A percentile compares a stretch with the other conserved stretches of the same genome.
phyloP scores from a whole-genome alignment of 2,797 vertebrate genomes.

The Hylomyscus alleni region DNA sequence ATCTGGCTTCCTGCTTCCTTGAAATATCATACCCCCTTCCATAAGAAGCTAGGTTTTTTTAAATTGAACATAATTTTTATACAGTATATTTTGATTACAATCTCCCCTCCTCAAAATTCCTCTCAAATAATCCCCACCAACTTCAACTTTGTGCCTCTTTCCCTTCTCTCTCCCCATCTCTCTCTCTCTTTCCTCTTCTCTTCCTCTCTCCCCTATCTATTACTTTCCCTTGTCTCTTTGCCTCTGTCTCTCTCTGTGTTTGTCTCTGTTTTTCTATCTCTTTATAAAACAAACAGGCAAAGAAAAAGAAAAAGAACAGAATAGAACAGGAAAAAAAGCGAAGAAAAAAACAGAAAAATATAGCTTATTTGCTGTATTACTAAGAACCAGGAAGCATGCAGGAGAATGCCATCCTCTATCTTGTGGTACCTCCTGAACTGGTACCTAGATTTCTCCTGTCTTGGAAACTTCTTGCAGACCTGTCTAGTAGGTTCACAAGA shows the following conservation, averaged over 20 bases:
- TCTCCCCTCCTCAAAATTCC: not conserved
- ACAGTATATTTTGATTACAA: not conserved
- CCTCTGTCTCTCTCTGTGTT: not conserved
- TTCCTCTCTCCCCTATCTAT: not conserved
- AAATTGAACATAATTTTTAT: not conserved
- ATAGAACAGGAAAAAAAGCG: not conserved
- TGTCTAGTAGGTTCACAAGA: not conserved
- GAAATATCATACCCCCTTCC: not conserved
- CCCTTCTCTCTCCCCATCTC: not conserved
- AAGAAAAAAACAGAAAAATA: not conserved
- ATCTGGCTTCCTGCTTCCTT: not conserved
- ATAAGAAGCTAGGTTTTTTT: not conserved
- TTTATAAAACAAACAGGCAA: not conserved
- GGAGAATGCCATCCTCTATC: not conserved
- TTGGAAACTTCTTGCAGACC: not conserved
- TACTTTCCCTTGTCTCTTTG: not conserved
- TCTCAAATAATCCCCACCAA: not conserved
- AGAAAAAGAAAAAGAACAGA: not conserved
- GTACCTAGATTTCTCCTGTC: fast-evolving
- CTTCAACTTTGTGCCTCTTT: not conserved
- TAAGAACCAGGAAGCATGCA: not conserved
- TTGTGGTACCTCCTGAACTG: not conserved
- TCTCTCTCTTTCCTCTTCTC: too few species aligned
- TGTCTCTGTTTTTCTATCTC: not conserved
- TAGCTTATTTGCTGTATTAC: not conserved